These are phyloP conservation scores for Rhogogaster chlorosoma DNA, from an alignment of 2,888 invertebrate species.

Conservation along the genomic window DNA sequence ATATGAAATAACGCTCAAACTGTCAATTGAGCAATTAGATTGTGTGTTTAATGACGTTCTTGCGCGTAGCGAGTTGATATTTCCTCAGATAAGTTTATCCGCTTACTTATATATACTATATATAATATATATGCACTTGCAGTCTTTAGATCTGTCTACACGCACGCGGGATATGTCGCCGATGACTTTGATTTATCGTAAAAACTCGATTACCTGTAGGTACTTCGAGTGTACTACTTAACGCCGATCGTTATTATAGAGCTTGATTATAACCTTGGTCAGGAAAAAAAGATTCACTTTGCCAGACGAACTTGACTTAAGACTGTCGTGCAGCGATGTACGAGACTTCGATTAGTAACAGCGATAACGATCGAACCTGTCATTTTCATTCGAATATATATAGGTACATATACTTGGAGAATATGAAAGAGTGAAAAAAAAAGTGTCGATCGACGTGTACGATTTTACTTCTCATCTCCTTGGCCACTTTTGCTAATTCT, in stretches of 20 bases:
- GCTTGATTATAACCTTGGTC: not conserved
- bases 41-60: constrained; percentile 28
- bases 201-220: constrained; percentile 1
- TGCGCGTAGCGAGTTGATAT: not conserved
- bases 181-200: constrained; percentile 27
- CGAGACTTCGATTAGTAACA: not conserved
- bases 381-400: not conserved
- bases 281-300: not conserved
- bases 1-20: not conserved
- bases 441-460: no score
- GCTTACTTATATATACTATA: not conserved
- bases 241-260: not conserved
- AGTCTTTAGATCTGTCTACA: not conserved
- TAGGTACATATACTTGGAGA: no score
- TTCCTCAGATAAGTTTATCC: not conserved
- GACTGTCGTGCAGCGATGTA: not conserved
- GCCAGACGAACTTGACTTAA: not conserved
- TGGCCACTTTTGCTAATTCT: no score
- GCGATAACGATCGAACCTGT: not conserved
- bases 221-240: not conserved
- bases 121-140: not conserved
- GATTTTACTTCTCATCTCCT: no score
- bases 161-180: not conserved
- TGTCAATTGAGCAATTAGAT: constrained; percentile 49
- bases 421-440: no score